Percentiles rank a stretch among this genome's conserved stretches.
phyloP scores from a whole-genome alignment of 2,113 vertebrate genomes.

The Hydropotes inermis region DNA sequence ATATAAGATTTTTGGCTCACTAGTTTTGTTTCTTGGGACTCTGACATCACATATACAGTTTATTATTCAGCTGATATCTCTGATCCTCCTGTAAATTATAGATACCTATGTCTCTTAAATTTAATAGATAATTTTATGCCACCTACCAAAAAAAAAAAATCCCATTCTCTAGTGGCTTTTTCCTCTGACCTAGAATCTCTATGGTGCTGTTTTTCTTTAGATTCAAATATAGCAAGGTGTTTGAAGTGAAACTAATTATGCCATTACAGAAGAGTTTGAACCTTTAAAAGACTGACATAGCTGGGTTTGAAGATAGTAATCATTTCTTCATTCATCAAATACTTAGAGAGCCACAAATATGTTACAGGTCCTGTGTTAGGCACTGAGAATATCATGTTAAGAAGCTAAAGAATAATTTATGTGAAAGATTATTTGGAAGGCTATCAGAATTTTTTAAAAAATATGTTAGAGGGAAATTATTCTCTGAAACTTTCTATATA shows the following conservation, averaged over 20 bases:
- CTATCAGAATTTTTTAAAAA: not conserved
- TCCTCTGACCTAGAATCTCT: not conserved
- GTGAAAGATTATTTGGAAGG: not conserved
- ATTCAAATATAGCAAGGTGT: not conserved
- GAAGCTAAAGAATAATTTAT: not conserved
- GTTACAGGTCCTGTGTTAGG: not conserved
- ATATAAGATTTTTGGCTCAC: not conserved
- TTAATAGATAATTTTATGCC: not conserved
- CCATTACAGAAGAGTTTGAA: not conserved
- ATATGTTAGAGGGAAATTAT: not conserved
- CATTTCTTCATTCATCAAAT: not conserved
- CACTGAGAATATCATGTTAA: not conserved
- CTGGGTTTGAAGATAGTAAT: not conserved
- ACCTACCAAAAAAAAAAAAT: not conserved
- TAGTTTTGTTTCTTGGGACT: constrained; percentile 1
- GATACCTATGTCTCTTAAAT: not conserved
- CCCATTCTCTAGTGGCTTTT: not conserved
- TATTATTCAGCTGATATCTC: not conserved
- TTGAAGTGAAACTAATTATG: not conserved
- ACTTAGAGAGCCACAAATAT: not conserved
- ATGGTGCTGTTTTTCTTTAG: not conserved
- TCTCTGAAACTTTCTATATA: not conserved
- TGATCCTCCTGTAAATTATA: not conserved
- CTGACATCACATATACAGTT: not conserved
- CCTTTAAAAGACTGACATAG: not conserved